Percentiles rank a stretch among this genome's conserved stretches.
These are phyloP conservation scores for Campylomormyrus numenius DNA, from an alignment of 2,113 vertebrate species.

Conservation along the genomic window DNA sequence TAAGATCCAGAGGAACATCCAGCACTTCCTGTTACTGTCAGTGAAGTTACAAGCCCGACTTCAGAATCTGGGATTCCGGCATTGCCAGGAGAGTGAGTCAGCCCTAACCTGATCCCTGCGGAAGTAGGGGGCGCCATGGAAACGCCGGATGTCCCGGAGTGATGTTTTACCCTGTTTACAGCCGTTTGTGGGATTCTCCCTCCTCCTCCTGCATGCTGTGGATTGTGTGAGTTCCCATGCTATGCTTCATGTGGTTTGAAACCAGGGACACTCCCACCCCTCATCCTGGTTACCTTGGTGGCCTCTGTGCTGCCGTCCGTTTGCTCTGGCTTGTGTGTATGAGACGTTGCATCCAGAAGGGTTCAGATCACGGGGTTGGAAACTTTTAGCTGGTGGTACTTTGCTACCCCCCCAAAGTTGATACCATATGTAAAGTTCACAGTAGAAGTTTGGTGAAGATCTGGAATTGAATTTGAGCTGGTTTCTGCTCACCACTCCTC, in stretches of 20 bases:
- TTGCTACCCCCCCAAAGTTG: neutral
- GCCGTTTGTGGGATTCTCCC: neutral
- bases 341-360: neutral
- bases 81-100: neutral
- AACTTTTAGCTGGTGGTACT: neutral
- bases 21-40: neutral
- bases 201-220: neutral
- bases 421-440: neutral
- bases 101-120: neutral
- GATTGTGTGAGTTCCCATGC: neutral
- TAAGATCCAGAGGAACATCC: neutral
- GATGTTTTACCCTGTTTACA: neutral
- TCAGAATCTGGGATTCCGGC: neutral
- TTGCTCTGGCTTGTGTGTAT: neutral
- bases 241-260: slow-evolving; percentile 3
- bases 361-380: neutral
- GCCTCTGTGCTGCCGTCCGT: neutral
- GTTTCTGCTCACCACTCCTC: neutral
- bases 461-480: neutral
- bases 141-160: neutral
- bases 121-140: neutral
- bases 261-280: neutral
- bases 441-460: neutral
- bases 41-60: neutral
- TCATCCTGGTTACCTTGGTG: neutral